These are phyloP conservation scores for Benitochromis conjunctus DNA, from an alignment of 2,113 vertebrate species.

Conservation along the genomic window DNA sequence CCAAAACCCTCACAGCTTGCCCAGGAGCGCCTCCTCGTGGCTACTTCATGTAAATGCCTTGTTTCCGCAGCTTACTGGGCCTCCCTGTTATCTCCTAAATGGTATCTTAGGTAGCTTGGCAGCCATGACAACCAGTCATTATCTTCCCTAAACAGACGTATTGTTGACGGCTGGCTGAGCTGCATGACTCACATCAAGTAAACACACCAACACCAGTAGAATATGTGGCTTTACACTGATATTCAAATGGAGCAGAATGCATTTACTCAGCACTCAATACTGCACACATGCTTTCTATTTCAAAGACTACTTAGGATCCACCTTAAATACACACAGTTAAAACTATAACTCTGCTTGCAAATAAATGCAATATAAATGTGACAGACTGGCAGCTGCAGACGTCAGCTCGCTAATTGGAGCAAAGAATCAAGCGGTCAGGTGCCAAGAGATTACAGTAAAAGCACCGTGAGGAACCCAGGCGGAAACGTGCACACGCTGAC, in stretches of 20 bases:
- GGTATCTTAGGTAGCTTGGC: slow-evolving; percentile 27
- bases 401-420: slow-evolving; percentile 54
- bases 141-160: slow-evolving; percentile 49
- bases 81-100: slow-evolving; percentile 21
- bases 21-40: slow-evolving; percentile 54
- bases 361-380: not conserved
- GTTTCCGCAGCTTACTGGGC: not conserved
- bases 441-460: slow-evolving; percentile 51
- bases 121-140: slow-evolving; percentile 51
- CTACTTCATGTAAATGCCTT: not conserved
- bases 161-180: slow-evolving; percentile 18
- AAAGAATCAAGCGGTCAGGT: slow-evolving; percentile 53
- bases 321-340: not conserved
- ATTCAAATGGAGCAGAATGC: not conserved
- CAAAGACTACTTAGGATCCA: not conserved
- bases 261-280: not conserved
- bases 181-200: not conserved
- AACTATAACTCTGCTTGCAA: not conserved
- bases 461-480: not conserved
- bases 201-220: not conserved
- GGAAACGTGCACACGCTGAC: not conserved
- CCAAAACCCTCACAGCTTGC: not conserved
- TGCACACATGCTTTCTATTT: not conserved
- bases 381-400: slow-evolving; percentile 29
- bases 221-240: not conserved